Evolutionary conservation across 2,113 vertebrate species (phyloP).

Genomic region (Morone chrysops): DNA sequence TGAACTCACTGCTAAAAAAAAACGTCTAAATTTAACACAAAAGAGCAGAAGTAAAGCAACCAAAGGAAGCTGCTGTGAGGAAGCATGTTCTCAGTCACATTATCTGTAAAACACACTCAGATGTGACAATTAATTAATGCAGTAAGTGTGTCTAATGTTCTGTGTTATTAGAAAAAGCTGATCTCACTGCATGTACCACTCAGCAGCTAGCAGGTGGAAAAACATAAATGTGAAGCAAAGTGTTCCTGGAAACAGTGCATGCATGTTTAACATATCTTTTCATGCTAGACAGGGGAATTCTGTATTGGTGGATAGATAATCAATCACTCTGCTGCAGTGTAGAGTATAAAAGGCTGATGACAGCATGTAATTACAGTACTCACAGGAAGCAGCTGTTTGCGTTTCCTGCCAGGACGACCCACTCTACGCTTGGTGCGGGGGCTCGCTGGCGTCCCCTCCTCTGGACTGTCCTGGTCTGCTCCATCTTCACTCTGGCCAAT

Average conservation of each 20-base stretch:
- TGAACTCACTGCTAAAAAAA: slow-evolving; percentile 1
- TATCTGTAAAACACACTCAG: slow-evolving; percentile 24
- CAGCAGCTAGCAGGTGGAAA: slow-evolving; percentile 21
- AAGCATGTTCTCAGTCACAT: neutral
- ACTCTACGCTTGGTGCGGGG: slow-evolving; percentile 87
- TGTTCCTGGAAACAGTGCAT: slow-evolving; percentile 5
- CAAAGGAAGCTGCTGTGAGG: slow-evolving; percentile 1
- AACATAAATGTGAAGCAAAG: slow-evolving; percentile 21
- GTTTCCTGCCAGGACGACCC: slow-evolving; percentile 91
- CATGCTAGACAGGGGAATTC: neutral
- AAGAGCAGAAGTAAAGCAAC: slow-evolving; percentile 21
- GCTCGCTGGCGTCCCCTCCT: slow-evolving; percentile 89
- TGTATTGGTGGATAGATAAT: slow-evolving; percentile 24
- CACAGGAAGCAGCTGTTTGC: slow-evolving; percentile 89
- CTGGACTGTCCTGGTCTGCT: slow-evolving; percentile 86
- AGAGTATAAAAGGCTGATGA: slow-evolving; percentile 4
- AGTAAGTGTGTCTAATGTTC: neutral
- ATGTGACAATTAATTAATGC: slow-evolving; percentile 27
- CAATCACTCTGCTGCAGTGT: slow-evolving; percentile 27
- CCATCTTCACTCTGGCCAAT: slow-evolving; percentile 88
- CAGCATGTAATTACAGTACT: slow-evolving; percentile 70
- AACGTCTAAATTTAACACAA: neutral
- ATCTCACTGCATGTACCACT: slow-evolving; percentile 9
- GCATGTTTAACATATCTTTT: slow-evolving; percentile 14
- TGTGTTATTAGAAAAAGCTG: slow-evolving; percentile 10